These are phyloP conservation scores for Idaea biselata DNA, from an alignment of 2,888 invertebrate genomes.

Conservation along the genomic window DNA sequence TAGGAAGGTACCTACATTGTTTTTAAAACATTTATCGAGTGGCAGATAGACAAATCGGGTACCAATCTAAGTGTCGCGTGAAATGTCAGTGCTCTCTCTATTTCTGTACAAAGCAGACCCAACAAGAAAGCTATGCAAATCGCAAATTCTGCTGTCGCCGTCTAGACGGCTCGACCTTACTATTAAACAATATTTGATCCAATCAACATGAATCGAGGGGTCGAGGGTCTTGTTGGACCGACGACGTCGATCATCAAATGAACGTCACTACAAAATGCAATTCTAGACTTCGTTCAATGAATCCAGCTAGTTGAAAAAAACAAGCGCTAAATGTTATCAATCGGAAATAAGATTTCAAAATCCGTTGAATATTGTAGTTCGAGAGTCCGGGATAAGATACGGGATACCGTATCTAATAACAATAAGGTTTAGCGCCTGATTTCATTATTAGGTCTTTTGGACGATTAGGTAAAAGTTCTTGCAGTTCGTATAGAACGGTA, in stretches of 20 bases:
- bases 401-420: no score
- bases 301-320: background rate
- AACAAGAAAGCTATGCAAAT: constrained; percentile 75
- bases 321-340: background rate
- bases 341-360: no score
- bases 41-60: constrained; percentile 57
- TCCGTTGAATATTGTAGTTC: no score
- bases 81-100: constrained; percentile 77
- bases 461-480: no score
- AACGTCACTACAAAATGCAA: constrained; percentile 35
- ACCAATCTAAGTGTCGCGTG: constrained; percentile 60
- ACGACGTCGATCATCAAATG: constrained; percentile 36
- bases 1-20: background rate
- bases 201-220: constrained; percentile 72
- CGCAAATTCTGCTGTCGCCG: constrained; percentile 75
- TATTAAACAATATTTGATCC: constrained; percentile 78
- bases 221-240: constrained; percentile 61
- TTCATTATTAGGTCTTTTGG: no score
- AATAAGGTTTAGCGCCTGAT: no score
- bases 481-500: no score
- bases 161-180: constrained; percentile 70
- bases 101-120: constrained; percentile 67
- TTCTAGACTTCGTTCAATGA: constrained; percentile 9
- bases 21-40: constrained; percentile 22
- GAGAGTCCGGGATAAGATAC: no score